Base-by-base conservation (phyloP, 2,113 vertebrate genomes). In the Haemorhous mexicanus region DNA sequence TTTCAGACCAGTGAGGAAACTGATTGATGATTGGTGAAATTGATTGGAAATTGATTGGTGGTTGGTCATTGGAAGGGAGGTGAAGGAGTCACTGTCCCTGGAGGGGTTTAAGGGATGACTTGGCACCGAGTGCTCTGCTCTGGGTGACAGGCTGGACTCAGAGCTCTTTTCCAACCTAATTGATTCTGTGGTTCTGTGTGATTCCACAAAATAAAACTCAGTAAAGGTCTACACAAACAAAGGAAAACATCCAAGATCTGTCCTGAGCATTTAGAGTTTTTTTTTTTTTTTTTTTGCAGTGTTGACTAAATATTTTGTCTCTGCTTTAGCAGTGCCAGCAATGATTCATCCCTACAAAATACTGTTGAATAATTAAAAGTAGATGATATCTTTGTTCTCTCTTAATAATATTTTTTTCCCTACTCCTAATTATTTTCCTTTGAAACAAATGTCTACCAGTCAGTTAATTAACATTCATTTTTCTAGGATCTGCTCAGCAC, bases 321-420 rank as follows among this genome's bases (percentile, higher is more conserved):
- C 70, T 72, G 39, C 15, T 80, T 53, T 83, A 50, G 53, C 67
- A 89, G 52, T 59, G n/a, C 28, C 74, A 93, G 66, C 43, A 78
- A 17, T 63, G 39, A 96, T 73, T 95, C 79, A 94, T 81, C 58
- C 49, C 24, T 49, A 79, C 63, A 83, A 90, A 92, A 85, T 47
- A 72, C 15, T 64, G 64, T 47, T 89, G 69, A 75, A 69, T 77
- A 92, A 95, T 93, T 88, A 89, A 95, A 92, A 76, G 13, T 30
- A 75, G 82, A 79, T 75, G 3, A 78, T 77, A 80, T 37, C 58
- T 95, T 55, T 61, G 7, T 66, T 80, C 61, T 77, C 27, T 59
- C 70, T 67, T 87, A 91, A 47, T 91, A 87, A 90, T 24, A 50
- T 78, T 77, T 73, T 76, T 75, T 58, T 50, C 10, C 46, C 50